These are phyloP conservation scores for Germaria angustata DNA, from an alignment of 2,888 invertebrate genomes.

Conservation along the genomic window DNA sequence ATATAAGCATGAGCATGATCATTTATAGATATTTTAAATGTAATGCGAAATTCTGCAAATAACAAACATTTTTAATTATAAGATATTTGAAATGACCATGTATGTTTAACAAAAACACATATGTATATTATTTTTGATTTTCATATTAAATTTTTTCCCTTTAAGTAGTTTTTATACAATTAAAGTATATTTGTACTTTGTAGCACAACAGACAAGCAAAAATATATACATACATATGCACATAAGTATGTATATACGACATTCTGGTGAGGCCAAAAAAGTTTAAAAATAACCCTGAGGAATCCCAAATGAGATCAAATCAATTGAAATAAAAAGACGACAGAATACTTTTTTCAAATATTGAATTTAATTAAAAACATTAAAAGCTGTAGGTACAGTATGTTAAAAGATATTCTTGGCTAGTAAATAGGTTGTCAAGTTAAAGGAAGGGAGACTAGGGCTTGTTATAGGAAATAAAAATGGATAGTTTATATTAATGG, in stretches of 20 bases:
- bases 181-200: neutral
- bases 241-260: too few species aligned
- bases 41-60: slow-evolving; percentile 1
- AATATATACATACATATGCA: too few species aligned
- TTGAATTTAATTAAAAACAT: slow-evolving; percentile 61
- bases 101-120: slow-evolving; percentile 25
- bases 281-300: slow-evolving; percentile 59
- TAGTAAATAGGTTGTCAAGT: neutral
- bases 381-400: slow-evolving; percentile 47
- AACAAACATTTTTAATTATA: slow-evolving; percentile 37
- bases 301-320: slow-evolving; percentile 37
- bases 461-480: slow-evolving; percentile 2
- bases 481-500: slow-evolving; percentile 1
- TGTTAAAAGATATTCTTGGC: slow-evolving; percentile 15
- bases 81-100: slow-evolving; percentile 59
- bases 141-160: neutral
- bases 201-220: neutral
- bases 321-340: slow-evolving; percentile 30
- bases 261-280: neutral
- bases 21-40: slow-evolving; percentile 8
- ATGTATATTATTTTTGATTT: neutral
- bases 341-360: slow-evolving; percentile 22
- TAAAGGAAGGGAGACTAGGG: neutral
- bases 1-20: neutral
- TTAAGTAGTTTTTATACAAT: neutral